These are phyloP conservation scores for Chironomus tentans DNA, from an alignment of 2,888 invertebrate species.

Conservation along the genomic window DNA sequence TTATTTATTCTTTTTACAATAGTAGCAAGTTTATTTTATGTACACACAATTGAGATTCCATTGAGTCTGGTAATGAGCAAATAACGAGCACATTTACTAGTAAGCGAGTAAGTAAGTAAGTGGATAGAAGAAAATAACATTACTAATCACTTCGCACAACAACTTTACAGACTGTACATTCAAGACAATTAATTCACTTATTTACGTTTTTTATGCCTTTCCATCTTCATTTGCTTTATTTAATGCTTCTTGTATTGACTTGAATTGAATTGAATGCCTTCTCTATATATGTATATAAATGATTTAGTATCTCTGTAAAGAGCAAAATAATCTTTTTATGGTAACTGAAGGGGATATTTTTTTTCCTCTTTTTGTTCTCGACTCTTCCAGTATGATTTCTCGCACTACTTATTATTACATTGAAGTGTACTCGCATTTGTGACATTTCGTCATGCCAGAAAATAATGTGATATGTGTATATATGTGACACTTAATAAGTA, in stretches of 20 bases:
- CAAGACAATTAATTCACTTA: slow-evolving; percentile 22
- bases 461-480: neutral
- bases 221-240: slow-evolving; percentile 7
- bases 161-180: neutral
- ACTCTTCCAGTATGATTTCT: neutral
- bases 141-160: slow-evolving; percentile 24
- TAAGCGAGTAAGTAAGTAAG: neutral
- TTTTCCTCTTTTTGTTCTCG: neutral
- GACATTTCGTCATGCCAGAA: neutral
- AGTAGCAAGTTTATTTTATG: neutral
- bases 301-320: neutral
- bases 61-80: neutral
- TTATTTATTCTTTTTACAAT: slow-evolving; percentile 6
- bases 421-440: neutral
- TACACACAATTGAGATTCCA: neutral
- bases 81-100: neutral
- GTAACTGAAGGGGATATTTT: neutral
- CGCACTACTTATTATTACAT: neutral
- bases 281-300: neutral
- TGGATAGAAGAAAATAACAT: neutral
- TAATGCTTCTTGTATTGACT: slow-evolving; percentile 10
- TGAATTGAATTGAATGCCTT: slow-evolving; percentile 6
- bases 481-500: neutral
- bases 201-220: slow-evolving; percentile 6
- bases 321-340: neutral